Evolutionary conservation across 2,797 vertebrate genomes (phyloP).

Genomic region (Sylvilagus floridanus): DNA sequence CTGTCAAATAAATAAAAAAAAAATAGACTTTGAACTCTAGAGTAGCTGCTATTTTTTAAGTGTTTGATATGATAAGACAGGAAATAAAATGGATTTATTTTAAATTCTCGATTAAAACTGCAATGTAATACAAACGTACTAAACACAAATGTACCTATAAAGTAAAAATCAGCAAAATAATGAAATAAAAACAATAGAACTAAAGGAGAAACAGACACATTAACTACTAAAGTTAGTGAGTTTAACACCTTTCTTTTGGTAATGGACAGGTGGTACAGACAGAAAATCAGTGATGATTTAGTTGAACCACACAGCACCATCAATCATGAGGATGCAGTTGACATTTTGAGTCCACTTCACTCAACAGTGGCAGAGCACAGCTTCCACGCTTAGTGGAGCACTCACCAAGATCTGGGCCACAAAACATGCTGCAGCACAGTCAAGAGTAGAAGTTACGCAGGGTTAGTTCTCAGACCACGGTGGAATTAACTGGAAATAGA

Average conservation of each 20-base stretch:
- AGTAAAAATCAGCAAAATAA: neutral
- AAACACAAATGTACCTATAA: neutral
- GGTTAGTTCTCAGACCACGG: neutral
- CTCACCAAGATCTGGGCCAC: neutral
- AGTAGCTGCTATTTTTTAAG: neutral
- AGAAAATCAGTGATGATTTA: neutral
- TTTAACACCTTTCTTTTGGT: neutral
- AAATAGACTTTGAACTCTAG: neutral
- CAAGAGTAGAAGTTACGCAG: neutral
- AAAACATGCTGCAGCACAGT: neutral
- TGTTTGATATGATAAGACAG: neutral
- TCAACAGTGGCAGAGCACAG: neutral
- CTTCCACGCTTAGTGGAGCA: neutral
- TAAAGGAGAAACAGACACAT: neutral
- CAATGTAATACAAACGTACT: neutral
- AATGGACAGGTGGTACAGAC: neutral
- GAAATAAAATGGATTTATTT: neutral
- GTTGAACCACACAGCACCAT: neutral
- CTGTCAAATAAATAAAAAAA: no score
- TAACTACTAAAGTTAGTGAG: neutral
- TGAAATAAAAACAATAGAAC: neutral
- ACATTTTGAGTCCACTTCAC: neutral
- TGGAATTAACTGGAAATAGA: neutral
- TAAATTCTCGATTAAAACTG: neutral
- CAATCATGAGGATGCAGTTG: neutral